Conservation (phyloP, 2,113 vertebrate genomes). For the Gavialis gangeticus region DNA sequence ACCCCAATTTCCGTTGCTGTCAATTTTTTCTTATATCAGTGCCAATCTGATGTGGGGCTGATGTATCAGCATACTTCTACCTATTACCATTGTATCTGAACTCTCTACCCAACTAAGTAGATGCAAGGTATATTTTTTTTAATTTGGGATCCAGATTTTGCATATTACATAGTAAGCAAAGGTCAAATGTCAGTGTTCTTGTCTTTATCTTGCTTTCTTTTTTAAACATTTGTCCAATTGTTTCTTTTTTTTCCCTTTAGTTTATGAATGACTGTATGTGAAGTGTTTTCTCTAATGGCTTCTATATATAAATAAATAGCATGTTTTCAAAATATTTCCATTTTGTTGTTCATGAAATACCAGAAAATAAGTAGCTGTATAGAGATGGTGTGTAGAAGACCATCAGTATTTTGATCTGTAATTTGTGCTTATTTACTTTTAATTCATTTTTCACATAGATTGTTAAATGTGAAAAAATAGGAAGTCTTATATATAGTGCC, state of each 20-base stretch:
- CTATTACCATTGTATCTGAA: background rate
- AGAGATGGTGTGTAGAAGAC: background rate
- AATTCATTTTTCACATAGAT: conserved; percentile 1
- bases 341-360: background rate
- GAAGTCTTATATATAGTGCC: background rate
- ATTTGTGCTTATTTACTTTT: conserved; percentile 39
- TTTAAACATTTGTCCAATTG: background rate
- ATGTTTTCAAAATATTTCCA: background rate
- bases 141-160: too few species aligned
- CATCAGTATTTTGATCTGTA: background rate
- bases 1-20: too few species aligned
- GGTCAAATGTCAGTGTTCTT: background rate
- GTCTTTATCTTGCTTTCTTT: background rate
- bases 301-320: background rate
- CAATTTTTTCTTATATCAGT: too few species aligned
- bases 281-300: background rate
- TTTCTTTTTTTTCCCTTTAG: background rate
- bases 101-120: background rate
- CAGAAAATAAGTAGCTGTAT: background rate
- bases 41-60: too few species aligned
- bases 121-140: too few species aligned
- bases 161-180: background rate
- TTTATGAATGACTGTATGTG: background rate
- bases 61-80: too few species aligned
- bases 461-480: conserved; percentile 41